Conservation (phyloP, 2,797 vertebrate genomes). For the Alectoris magna region DNA sequence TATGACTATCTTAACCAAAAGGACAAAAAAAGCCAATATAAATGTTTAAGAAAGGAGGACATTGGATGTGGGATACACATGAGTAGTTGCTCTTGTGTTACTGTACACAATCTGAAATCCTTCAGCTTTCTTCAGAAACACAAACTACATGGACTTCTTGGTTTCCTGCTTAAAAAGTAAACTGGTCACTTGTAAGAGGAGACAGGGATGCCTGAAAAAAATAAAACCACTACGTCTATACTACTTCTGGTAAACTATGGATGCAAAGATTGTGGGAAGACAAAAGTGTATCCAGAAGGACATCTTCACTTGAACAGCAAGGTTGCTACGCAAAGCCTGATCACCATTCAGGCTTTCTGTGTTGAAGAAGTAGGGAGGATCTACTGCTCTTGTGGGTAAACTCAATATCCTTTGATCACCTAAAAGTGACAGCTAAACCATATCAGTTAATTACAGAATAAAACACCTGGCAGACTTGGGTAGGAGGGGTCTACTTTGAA, state of each 20-base stretch:
- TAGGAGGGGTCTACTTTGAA: not conserved
- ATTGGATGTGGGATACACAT: accelerated
- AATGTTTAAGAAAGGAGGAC: not conserved
- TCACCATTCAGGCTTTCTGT: not conserved
- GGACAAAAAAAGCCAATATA: not conserved
- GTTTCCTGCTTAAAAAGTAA: not conserved
- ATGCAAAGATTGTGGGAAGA: not conserved
- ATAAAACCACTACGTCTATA: not conserved
- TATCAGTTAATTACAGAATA: not conserved
- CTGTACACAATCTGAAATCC: not conserved
- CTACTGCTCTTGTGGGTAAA: not conserved
- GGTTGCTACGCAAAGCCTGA: not conserved
- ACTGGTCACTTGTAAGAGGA: not conserved
- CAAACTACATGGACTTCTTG: not conserved
- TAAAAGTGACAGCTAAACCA: accelerated
- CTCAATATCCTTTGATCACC: not conserved
- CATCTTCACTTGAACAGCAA: not conserved
- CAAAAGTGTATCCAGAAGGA: not conserved
- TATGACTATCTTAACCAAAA: not conserved
- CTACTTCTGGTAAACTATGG: not conserved
- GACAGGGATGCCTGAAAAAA: not conserved
- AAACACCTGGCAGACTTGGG: not conserved
- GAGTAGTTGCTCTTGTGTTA: not conserved
- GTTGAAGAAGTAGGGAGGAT: not conserved
- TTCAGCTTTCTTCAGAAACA: not conserved